Percentiles rank a stretch among this genome's conserved stretches.
Conservation (phyloP, 2,113 vertebrate species). For the Sylvia atricapilla region DNA sequence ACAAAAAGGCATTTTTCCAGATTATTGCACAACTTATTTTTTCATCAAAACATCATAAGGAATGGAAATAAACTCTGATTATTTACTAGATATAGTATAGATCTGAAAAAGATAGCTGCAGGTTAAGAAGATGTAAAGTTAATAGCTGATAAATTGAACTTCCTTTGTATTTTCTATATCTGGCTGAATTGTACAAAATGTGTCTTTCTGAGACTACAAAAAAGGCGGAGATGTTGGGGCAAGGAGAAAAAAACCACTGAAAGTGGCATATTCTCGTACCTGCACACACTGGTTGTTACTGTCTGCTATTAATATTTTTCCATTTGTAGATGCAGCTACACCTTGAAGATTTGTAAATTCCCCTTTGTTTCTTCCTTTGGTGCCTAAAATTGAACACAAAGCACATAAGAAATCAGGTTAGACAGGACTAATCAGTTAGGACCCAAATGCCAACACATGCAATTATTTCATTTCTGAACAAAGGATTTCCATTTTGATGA, state of each 20-base stretch:
- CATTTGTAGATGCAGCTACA: constrained; percentile 87
- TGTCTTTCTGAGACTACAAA: not conserved
- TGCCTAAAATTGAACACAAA: constrained; percentile 78
- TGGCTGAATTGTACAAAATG: not conserved
- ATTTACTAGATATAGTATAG: not conserved
- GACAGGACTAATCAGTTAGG: not conserved
- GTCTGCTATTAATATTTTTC: constrained; percentile 95
- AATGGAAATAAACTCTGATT: not conserved
- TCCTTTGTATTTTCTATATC: not conserved
- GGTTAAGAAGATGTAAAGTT: not conserved
- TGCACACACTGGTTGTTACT: constrained; percentile 99
- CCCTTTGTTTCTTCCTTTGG: constrained; percentile 98
- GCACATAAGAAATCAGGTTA: constrained; percentile 13
- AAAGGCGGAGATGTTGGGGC: not conserved
- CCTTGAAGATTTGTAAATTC: constrained; percentile 99
- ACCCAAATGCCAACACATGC: not conserved
- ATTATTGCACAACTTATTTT: not conserved
- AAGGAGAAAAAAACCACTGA: not conserved
- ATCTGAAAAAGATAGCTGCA: not conserved
- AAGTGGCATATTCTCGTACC: constrained; percentile 74
- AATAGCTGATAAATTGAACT: not conserved
- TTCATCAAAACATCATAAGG: not conserved
- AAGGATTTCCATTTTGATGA: not conserved
- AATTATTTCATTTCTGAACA: not conserved
- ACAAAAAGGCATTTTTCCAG: not conserved